A percentile compares a stretch with the other conserved stretches of the same genome.
Evolutionary conservation across 2,113 vertebrate genomes (phyloP).

Genomic region (Seriola quinqueradiata): DNA sequence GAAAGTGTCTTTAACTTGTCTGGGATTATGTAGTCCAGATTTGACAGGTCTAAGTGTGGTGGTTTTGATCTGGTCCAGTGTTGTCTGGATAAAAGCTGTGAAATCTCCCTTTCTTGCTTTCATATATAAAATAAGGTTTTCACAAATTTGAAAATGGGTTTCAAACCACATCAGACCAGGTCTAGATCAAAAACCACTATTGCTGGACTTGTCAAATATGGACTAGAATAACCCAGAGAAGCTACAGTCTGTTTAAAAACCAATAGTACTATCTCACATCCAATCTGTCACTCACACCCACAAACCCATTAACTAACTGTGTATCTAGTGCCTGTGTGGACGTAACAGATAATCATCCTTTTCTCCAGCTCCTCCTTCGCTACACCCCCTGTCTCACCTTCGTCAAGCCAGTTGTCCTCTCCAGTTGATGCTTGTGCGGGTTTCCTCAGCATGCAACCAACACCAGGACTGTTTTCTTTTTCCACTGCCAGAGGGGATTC

Average conservation of each 20-base stretch:
- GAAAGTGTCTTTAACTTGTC: background rate
- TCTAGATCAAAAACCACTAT: no score
- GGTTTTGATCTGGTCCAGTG: no score
- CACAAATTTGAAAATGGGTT: no score
- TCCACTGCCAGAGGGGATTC: constrained; percentile 35
- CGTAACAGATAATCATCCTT: constrained; percentile 31
- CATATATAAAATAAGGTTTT: no score
- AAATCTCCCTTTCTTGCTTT: no score
- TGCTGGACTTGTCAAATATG: no score
- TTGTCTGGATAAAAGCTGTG: no score
- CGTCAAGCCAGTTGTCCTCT: constrained; percentile 22
- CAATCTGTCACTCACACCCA: constrained; percentile 3
- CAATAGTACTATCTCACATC: background rate
- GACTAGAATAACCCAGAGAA: no score
- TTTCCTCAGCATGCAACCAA: constrained; percentile 46
- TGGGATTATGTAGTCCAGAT: no score
- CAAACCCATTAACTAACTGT: constrained; percentile 3
- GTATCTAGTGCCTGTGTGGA: constrained; percentile 15
- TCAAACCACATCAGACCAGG: no score
- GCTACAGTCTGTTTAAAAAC: no score
- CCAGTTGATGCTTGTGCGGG: constrained; percentile 21
- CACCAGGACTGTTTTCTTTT: constrained; percentile 30
- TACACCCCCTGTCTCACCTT: constrained; percentile 38
- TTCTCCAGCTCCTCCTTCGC: constrained; percentile 53
- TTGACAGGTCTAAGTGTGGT: no score